phyloP scores from a whole-genome alignment of 2,888 invertebrate genomes.

The Protodeltote pygarga region DNA sequence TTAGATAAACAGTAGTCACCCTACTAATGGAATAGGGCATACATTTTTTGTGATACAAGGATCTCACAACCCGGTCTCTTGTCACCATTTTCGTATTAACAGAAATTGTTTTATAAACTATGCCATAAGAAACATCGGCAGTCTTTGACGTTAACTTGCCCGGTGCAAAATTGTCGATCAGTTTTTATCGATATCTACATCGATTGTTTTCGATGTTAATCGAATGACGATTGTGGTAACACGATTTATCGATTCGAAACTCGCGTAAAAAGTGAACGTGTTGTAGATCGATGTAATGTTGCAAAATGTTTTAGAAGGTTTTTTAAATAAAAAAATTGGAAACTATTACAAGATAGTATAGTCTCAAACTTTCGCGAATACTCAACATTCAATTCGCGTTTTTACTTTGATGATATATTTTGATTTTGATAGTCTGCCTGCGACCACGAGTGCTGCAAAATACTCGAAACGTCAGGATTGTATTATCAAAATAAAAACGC shows the following conservation, averaged over 20 bases:
- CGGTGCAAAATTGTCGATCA: slow-evolving; percentile 55
- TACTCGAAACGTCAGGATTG: too few species aligned
- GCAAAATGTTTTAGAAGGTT: slow-evolving; percentile 12
- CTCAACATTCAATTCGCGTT: too few species aligned
- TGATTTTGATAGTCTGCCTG: too few species aligned
- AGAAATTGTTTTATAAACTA: slow-evolving; percentile 59
- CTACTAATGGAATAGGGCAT: slow-evolving; percentile 35
- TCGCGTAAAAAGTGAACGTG: slow-evolving; percentile 25
- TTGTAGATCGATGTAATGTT: slow-evolving; percentile 24
- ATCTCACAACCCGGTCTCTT: slow-evolving; percentile 29
- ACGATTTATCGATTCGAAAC: slow-evolving; percentile 47
- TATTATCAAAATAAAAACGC: too few species aligned
- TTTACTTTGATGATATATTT: too few species aligned
- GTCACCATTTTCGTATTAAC: slow-evolving; percentile 56
- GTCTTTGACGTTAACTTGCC: slow-evolving; percentile 47
- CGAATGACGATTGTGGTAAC: slow-evolving; percentile 39
- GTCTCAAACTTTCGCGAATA: too few species aligned
- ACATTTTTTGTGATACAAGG: slow-evolving; percentile 48
- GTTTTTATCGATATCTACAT: slow-evolving; percentile 56
- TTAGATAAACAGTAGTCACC: slow-evolving; percentile 12
- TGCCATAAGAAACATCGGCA: slow-evolving; percentile 53
- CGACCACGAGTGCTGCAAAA: too few species aligned
- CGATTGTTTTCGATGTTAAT: slow-evolving; percentile 66
- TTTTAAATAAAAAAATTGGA: neutral
- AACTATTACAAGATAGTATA: too few species aligned